These are phyloP conservation scores for Smittia sp. DNA, from an alignment of 2,888 invertebrate species.

Conservation along the genomic window DNA sequence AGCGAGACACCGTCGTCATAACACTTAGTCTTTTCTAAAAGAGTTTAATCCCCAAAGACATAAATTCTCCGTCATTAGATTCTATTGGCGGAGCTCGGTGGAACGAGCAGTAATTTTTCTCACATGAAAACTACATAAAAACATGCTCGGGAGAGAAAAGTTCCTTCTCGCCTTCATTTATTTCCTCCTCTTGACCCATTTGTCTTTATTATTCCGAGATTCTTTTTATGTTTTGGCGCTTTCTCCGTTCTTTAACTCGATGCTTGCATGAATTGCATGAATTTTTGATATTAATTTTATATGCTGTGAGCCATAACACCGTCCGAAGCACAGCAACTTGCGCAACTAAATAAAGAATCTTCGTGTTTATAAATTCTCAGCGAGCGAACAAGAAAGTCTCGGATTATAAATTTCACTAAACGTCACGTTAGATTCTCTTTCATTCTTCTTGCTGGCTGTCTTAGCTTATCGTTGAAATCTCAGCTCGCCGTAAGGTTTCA, in stretches of 20 bases:
- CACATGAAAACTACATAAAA: constrained; percentile 33
- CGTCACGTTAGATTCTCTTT: constrained; percentile 19
- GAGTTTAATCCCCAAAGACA: neutral
- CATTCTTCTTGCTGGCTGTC: neutral
- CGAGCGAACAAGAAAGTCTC: neutral
- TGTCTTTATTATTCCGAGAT: constrained; percentile 41
- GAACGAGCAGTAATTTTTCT: neutral
- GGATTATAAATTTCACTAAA: constrained; percentile 36
- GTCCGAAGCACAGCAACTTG: neutral
- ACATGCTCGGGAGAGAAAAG: neutral
- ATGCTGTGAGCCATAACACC: neutral
- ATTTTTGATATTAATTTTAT: constrained; percentile 33
- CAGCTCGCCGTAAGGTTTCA: neutral
- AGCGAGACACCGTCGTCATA: neutral
- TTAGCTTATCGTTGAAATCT: neutral
- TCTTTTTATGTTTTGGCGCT: constrained; percentile 25
- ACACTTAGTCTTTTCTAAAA: neutral
- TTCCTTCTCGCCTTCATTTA: neutral
- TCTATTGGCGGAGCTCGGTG: neutral
- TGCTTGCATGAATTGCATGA: constrained; percentile 33
- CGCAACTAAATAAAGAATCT: constrained; percentile 27
- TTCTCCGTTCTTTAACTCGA: neutral
- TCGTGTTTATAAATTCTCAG: constrained; percentile 22
- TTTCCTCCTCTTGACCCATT: constrained; percentile 28
- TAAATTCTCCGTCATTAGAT: neutral